Percentiles rank a stretch among this genome's conserved stretches.
phyloP scores from a whole-genome alignment of 1,140 invertebrate species.

The Anthonomus grandis region DNA sequence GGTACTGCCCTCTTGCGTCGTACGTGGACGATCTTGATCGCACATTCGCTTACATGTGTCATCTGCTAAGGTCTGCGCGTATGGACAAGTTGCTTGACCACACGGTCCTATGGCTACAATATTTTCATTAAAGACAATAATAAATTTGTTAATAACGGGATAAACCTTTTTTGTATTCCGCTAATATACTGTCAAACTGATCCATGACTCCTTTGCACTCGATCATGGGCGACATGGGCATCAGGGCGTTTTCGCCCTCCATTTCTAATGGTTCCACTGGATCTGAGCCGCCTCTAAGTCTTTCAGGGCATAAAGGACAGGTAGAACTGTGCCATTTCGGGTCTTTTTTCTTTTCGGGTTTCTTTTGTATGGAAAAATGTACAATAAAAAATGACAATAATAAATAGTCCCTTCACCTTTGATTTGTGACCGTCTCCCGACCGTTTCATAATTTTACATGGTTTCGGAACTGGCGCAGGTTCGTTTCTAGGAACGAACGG shows the following conservation, averaged over 20 bases:
- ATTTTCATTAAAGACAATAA: background rate
- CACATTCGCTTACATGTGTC: constrained; percentile 36
- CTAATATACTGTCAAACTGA: constrained; percentile 44
- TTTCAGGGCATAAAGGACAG: constrained; percentile 6
- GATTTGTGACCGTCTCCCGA: background rate
- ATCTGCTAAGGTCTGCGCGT: constrained; percentile 30
- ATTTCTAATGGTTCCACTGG: background rate
- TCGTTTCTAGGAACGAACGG: constrained; percentile 33
- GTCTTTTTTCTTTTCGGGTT: constrained; percentile 5
- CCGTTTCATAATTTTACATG: background rate
- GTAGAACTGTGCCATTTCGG: constrained; percentile 10
- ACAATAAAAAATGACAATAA: background rate
- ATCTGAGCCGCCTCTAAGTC: constrained; percentile 24
- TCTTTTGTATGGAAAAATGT: constrained; percentile 6
- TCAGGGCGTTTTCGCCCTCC: constrained; percentile 32
- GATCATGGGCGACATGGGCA: constrained; percentile 30
- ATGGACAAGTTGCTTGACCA: constrained; percentile 40
- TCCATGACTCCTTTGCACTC: constrained; percentile 44
- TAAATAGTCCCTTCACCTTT: constrained; percentile 1
- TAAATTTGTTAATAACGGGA: too few species aligned
- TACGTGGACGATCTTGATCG: constrained; percentile 3
- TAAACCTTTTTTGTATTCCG: constrained; percentile 40
- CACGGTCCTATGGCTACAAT: constrained; percentile 38
- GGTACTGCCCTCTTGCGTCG: constrained; percentile 5
- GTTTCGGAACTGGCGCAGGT: background rate